Base-by-base conservation (phyloP, 2,113 vertebrate genomes). In the Lamprotornis superbus region DNA sequence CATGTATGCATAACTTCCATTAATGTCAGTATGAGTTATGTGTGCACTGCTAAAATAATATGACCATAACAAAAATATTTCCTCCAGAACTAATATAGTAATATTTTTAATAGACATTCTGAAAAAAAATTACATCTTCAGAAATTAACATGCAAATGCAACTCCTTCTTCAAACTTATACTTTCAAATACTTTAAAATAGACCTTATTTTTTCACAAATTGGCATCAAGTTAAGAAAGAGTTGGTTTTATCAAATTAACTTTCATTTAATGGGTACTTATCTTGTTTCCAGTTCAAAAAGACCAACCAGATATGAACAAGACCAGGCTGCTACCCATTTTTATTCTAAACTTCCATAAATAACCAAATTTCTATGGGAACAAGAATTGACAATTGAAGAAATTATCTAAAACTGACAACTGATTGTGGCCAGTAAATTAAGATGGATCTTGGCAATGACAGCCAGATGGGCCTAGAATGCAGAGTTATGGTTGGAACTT, bases 321-420 rank as follows among this genome's bases (percentile, higher is more conserved):
- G 73, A 94, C 78, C 50, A 96, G 92, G 71, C 33, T 95, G 37
- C 50, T 94, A 76, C 31, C 57, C 49, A 67, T 59, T 84, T 92
- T 96, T 92, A 96, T 55, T 92, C 65, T 93, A 92, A 97, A 95
- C 33, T 81, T 95, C 76, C 91, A 96, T 88, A 97, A 97, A 96
- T 88, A 95, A 93, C 68, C 30, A 9, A 88, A 81, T 87, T 22
- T 94, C 90, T 69, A 93, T 30, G 68, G 81, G 79, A 69, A 64
- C 57, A 94, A 59, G 52, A 35, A 73, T 96, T 59, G 46, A 89
- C 59, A 93, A 90, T 79, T 94, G 55, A 91, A 97, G 76, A 94
- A 93, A 80, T 95, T 82, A 78, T 79, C 92, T 78, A 87, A 96
- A 97, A 90, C 70, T 89, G 95, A 97, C 91, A 96, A 94, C 60